Percentiles rank a stretch among this genome's conserved stretches.
Conservation (phyloP, 2,113 vertebrate species). For the Aleadryas rufinucha region DNA sequence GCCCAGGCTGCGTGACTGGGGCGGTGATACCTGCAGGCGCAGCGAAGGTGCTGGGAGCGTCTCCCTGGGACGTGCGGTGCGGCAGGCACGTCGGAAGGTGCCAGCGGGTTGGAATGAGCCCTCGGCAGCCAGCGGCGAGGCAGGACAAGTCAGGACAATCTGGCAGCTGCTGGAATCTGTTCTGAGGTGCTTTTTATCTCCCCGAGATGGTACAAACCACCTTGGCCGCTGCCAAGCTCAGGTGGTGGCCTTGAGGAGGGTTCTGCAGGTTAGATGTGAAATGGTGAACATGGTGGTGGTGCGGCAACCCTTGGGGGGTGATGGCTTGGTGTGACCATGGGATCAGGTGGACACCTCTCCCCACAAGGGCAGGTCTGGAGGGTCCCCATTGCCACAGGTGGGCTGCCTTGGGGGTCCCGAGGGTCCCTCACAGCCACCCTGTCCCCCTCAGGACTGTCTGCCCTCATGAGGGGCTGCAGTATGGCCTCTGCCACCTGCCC, state of each 20-base stretch:
- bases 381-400: accelerated
- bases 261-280: neutral
- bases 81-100: accelerated
- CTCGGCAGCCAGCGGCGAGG: accelerated
- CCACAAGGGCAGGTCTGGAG: too few species aligned
- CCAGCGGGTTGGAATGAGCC: neutral
- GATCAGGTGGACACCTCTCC: neutral
- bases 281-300: accelerated
- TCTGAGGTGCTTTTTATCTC: neutral
- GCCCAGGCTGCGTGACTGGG: neutral
- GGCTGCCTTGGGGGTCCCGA: too few species aligned
- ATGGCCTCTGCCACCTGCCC: neutral
- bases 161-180: neutral
- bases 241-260: accelerated
- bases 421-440: neutral
- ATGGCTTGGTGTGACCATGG: neutral
- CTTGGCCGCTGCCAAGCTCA: neutral
- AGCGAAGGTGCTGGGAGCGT: accelerated
- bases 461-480: accelerated
- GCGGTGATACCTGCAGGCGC: neutral
- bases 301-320: accelerated
- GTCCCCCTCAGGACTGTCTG: neutral
- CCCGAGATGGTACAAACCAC: neutral
- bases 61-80: accelerated
- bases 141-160: neutral